Base-by-base conservation (phyloP, 2,888 invertebrate species). In the Gymnocheta viridis region DNA sequence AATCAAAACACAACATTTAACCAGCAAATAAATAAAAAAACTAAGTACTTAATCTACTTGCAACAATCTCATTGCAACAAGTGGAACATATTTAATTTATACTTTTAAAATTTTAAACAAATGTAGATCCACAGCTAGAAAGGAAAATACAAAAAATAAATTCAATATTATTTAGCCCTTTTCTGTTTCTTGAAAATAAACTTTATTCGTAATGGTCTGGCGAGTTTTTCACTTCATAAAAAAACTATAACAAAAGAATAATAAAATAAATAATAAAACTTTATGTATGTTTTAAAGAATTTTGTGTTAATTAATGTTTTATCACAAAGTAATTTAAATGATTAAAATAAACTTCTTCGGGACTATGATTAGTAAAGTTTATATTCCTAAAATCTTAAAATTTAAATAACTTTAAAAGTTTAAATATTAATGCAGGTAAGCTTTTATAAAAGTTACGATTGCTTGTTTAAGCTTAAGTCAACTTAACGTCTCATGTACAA, bases 21-120 rank as follows among this genome's bases (percentile, higher is more conserved):
- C 60, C 9, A 56, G 38, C 22, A 69, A 24, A 22, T 2, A 47
- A 41, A 7, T 19, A 35, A 47, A 2, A 47, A 76, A 66, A 76
- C 14, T 38, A 74, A 22, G 12, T 14, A 67, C 44, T 29, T 62
- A 38, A 67, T 77, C 77, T 67, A 60, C 10, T 35, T 67, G 38
- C 58, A 44, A 62, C 51, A 62, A 78, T 70, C 70, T n/a, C 14
- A 24, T 62, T 62, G 62, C 78, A 62, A 78, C 78, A 78, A 78
- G 78, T 78, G 78, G 44, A 70, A 78, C 29, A 22, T 64, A 7
- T 22, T 22, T 76, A 62, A 41, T 51, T 44, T 41, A 64, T 64
- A 38, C 27, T 22, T 62, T 38, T 19, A 24, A 38, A 58, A 32
- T 64, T 27, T 22, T 51, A n/a, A 64, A 51, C 51, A 62, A 51